Percentiles rank a stretch among this genome's conserved stretches.
Evolutionary conservation across 2,797 vertebrate species (phyloP).

Genomic region (Sphenopsis melanotis): DNA sequence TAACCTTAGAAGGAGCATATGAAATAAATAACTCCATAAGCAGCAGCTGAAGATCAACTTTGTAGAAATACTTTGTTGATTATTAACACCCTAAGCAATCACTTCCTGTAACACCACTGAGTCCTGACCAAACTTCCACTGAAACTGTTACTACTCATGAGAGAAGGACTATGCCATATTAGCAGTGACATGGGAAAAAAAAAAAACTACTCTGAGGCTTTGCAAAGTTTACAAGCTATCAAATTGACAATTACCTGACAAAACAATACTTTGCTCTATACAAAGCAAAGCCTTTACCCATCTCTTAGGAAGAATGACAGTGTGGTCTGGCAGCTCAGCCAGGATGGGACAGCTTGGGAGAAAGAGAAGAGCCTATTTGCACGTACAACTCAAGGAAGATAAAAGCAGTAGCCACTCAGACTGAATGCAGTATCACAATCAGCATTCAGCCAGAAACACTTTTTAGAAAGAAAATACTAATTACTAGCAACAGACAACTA

Average conservation of each 20-base stretch:
- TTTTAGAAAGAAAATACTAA: background rate
- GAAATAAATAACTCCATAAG: background rate
- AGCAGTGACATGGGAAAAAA: accelerated
- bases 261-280: background rate
- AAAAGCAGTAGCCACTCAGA: background rate
- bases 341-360: background rate
- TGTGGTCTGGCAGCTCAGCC: background rate
- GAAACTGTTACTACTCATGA: background rate
- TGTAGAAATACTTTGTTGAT: background rate
- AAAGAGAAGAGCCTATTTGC: background rate
- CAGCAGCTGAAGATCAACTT: background rate
- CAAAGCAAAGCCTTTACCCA: background rate
- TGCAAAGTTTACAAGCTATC: background rate
- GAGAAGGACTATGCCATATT: background rate
- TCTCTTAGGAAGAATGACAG: background rate
- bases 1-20: background rate
- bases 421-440: background rate
- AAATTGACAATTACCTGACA: background rate
- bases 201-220: background rate
- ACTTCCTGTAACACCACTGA: background rate
- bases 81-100: background rate
- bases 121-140: background rate
- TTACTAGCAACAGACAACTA: background rate
- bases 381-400: background rate
- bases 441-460: background rate